phyloP scores from a whole-genome alignment of 2,888 invertebrate species.

The Anthrax anthrax region DNA sequence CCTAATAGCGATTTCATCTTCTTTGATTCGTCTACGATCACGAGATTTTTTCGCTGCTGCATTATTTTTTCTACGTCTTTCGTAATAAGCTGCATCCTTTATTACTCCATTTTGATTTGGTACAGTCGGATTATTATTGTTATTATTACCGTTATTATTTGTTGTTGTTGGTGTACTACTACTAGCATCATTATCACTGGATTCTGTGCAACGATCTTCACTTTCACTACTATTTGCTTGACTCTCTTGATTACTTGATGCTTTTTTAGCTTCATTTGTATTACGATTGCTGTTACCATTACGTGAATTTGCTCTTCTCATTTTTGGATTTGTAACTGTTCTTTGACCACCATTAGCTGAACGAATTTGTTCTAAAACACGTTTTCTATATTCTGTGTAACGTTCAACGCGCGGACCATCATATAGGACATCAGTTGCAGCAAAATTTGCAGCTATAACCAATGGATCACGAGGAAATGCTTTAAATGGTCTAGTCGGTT shows the following conservation, averaged over 20 bases:
- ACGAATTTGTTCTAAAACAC: constrained; percentile 47
- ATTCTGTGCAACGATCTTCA: constrained; percentile 27
- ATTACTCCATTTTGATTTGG: constrained; percentile 18
- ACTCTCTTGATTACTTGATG: constrained; percentile 4
- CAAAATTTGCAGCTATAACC: constrained; percentile 42
- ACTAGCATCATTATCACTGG: constrained; percentile 27
- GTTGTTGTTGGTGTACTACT: background rate
- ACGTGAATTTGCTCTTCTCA: constrained; percentile 42
- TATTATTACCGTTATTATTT: constrained; percentile 4
- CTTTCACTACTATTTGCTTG: constrained; percentile 21
- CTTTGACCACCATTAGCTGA: constrained; percentile 43
- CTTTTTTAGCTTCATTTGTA: background rate
- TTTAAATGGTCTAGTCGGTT: constrained; percentile 47
- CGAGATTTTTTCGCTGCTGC: constrained; percentile 89
- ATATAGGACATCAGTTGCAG: constrained; percentile 36
- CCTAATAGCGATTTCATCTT: constrained; percentile 81
- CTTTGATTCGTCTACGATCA: constrained; percentile 76
- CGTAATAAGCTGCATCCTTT: constrained; percentile 75
- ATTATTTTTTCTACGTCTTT: constrained; percentile 80
- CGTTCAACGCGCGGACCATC: constrained; percentile 48
- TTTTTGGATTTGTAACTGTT: constrained; percentile 50
- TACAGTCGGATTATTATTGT: constrained; percentile 11
- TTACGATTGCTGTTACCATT: constrained; percentile 16
- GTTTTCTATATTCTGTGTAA: constrained; percentile 55
- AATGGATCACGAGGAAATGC: constrained; percentile 58